Conservation (phyloP, 2,888 invertebrate species). For the Drosophila gaucha region DNA sequence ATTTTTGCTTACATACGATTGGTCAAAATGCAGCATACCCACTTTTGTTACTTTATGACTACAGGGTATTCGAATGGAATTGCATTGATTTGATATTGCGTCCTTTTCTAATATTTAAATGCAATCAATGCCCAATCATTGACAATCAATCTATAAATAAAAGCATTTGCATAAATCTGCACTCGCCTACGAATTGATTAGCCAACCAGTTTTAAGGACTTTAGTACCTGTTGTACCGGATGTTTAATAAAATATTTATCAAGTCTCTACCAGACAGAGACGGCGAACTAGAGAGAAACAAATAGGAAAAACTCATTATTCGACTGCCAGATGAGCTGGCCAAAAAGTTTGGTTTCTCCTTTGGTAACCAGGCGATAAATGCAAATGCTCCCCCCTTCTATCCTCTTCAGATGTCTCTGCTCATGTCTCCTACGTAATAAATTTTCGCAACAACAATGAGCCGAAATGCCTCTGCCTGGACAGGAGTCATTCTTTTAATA, state of each 20-base stretch:
- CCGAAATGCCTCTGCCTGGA: slow-evolving; percentile 29
- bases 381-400: slow-evolving; percentile 31
- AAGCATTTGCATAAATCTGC: slow-evolving; percentile 71
- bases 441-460: slow-evolving; percentile 52
- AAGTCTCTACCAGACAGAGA: slow-evolving; percentile 15
- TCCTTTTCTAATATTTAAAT: slow-evolving; percentile 23
- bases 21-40: neutral
- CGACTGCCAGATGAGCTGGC: slow-evolving; percentile 42
- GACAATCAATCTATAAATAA: slow-evolving; percentile 73
- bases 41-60: neutral
- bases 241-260: slow-evolving; percentile 69
- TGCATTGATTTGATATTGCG: slow-evolving; percentile 52
- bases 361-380: slow-evolving; percentile 55
- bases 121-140: slow-evolving; percentile 43
- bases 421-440: slow-evolving; percentile 56
- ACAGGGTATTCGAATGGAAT: slow-evolving; percentile 18
- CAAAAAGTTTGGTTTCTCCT: slow-evolving; percentile 54
- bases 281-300: slow-evolving; percentile 1
- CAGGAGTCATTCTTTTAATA: slow-evolving; percentile 23
- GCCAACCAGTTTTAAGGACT: slow-evolving; percentile 31
- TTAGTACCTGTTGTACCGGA: slow-evolving; percentile 50
- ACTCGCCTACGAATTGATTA: slow-evolving; percentile 56
- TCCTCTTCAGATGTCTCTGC: neutral
- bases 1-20: neutral
- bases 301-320: slow-evolving; percentile 40